A percentile compares a stretch with the other conserved stretches of the same genome.
phyloP scores from a whole-genome alignment of 2,888 invertebrate genomes.

The Ochropleura leucogaster region DNA sequence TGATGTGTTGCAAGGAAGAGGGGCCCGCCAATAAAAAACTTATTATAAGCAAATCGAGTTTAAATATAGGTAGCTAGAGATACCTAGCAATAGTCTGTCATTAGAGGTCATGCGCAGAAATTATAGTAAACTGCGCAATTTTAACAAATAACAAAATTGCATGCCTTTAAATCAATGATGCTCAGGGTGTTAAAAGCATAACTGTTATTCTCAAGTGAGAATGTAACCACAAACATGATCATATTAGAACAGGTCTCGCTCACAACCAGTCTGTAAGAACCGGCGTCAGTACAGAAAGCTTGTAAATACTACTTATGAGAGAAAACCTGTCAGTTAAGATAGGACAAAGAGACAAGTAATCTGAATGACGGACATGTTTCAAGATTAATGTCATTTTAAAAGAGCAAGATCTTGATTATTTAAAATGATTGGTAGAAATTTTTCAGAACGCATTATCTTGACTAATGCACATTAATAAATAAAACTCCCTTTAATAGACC shows the following conservation, averaged over 20 bases:
- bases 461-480: no score
- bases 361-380: slow-evolving; percentile 1
- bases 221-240: slow-evolving; percentile 3
- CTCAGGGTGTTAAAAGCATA: not conserved
- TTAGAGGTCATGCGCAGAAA: no score
- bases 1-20: no score
- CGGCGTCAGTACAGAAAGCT: slow-evolving; percentile 34
- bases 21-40: no score
- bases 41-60: no score
- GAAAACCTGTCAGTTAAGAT: slow-evolving; percentile 36
- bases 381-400: slow-evolving; percentile 2
- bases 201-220: not conserved
- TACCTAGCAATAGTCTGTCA: no score
- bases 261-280: slow-evolving; percentile 10
- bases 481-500: no score
- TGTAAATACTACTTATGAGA: slow-evolving; percentile 5
- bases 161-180: no score
- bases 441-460: no score
- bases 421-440: not conserved
- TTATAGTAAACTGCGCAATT: no score
- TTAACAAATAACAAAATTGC: no score
- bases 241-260: slow-evolving; percentile 21
- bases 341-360: slow-evolving; percentile 4
- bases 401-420: not conserved
- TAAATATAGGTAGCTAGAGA: no score